Conservation (phyloP, 2,888 invertebrate species). For the Megalurothrips usitatus region DNA sequence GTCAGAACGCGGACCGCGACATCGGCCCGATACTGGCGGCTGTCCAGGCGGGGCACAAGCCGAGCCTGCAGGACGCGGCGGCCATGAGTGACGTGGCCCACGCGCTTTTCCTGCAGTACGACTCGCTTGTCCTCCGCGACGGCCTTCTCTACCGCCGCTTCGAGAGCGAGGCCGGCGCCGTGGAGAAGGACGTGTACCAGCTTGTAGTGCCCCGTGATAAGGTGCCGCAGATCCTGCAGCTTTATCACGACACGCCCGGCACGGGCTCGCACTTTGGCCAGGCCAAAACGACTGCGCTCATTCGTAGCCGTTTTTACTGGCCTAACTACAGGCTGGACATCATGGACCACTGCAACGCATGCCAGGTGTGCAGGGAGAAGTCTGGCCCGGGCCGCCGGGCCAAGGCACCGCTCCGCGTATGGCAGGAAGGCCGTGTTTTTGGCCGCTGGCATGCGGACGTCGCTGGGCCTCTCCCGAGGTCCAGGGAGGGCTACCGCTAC, state of each 20-base stretch:
- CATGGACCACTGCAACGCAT: neutral
- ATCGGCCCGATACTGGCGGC: neutral
- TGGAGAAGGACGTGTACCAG: neutral
- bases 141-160: slow-evolving; percentile 13
- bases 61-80: neutral
- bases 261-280: neutral
- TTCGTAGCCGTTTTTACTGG: neutral
- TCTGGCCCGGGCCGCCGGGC: neutral
- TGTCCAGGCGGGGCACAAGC: neutral
- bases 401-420: neutral
- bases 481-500: neutral
- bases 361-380: neutral
- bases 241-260: neutral
- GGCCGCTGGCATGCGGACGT: slow-evolving; percentile 6
- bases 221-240: neutral
- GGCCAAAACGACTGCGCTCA: neutral
- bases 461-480: neutral
- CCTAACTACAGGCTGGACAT: neutral
- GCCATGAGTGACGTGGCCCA: neutral
- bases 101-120: neutral
- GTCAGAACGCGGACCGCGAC: neutral
- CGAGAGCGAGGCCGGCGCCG: neutral
- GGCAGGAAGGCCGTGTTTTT: neutral
- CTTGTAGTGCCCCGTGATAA: neutral
- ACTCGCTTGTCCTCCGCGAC: slow-evolving; percentile 1